Percentiles rank a stretch among this genome's conserved stretches.
Conservation (phyloP, 2,797 vertebrate genomes). For the Tiaroga cobitis region DNA sequence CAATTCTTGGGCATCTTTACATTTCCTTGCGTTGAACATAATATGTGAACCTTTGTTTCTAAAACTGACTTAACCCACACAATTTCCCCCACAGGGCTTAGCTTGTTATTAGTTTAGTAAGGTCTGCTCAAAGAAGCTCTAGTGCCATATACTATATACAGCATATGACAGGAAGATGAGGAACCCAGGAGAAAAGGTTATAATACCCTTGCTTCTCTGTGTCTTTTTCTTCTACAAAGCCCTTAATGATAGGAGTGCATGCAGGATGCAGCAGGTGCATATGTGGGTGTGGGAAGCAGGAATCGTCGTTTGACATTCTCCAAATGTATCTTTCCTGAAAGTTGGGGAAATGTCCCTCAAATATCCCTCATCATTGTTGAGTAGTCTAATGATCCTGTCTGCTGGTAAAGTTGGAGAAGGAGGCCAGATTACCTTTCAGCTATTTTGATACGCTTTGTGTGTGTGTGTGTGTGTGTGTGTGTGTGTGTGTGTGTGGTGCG, state of each 20-base stretch:
- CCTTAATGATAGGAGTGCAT: conserved; percentile 20
- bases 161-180: not conserved
- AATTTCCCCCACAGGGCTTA: not conserved
- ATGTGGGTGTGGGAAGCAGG: not conserved
- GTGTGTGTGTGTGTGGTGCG: not conserved
- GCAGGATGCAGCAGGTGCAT: not conserved
- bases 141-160: not conserved
- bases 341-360: conserved; percentile 29
- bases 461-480: not conserved
- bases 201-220: not conserved
- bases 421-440: conserved; percentile 28
- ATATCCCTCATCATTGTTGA: conserved; percentile 41
- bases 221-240: conserved; percentile 12
- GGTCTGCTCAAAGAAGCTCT: not conserved
- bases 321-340: conserved; percentile 22
- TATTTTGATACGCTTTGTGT: conserved; percentile 11
- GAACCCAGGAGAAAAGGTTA: not conserved
- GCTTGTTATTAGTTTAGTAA: not conserved
- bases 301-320: conserved; percentile 28
- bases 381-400: conserved; percentile 48
- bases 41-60: conserved; percentile 14
- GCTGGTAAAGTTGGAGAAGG: conserved; percentile 23
- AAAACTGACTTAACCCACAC: not conserved
- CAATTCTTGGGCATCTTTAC: conserved; percentile 2
- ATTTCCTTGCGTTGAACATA: not conserved